These are phyloP conservation scores for Hartigia nigra DNA, from an alignment of 2,888 invertebrate species.

Conservation along the genomic window DNA sequence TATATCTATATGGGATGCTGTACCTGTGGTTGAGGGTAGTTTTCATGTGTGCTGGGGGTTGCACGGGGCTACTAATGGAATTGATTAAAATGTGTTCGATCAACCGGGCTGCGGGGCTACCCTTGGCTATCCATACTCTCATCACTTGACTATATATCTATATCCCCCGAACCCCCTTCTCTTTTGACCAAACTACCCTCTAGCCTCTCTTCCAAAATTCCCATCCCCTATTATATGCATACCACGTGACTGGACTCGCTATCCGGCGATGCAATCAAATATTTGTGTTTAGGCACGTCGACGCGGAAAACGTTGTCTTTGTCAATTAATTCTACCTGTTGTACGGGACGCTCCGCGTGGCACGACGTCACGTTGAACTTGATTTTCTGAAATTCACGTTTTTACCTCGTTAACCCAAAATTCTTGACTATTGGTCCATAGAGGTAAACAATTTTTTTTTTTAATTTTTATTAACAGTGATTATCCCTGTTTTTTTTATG, in stretches of 20 bases:
- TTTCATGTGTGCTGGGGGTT: neutral
- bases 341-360: conserved; percentile 39
- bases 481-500: no score
- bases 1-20: neutral
- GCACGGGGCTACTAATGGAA: conserved; percentile 59
- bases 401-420: neutral
- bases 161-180: conserved; percentile 18
- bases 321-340: conserved; percentile 64
- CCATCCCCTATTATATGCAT: conserved; percentile 10
- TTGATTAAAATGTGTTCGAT: conserved; percentile 66
- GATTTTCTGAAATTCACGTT: neutral
- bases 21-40: neutral
- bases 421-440: neutral
- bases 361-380: neutral
- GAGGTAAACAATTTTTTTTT: neutral
- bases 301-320: conserved; percentile 63
- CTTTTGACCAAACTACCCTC: conserved; percentile 11
- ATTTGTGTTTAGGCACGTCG: conserved; percentile 60
- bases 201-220: conserved; percentile 17
- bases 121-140: neutral
- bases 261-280: conserved; percentile 49
- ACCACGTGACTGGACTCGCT: conserved; percentile 19
- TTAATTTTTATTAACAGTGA: neutral
- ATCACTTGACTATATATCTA: conserved; percentile 24
- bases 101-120: conserved; percentile 56